Percentiles rank a stretch among this genome's conserved stretches.
Conservation (phyloP, 92 coral and sea anemone species). For the Zoanthus sansibaricus region DNA sequence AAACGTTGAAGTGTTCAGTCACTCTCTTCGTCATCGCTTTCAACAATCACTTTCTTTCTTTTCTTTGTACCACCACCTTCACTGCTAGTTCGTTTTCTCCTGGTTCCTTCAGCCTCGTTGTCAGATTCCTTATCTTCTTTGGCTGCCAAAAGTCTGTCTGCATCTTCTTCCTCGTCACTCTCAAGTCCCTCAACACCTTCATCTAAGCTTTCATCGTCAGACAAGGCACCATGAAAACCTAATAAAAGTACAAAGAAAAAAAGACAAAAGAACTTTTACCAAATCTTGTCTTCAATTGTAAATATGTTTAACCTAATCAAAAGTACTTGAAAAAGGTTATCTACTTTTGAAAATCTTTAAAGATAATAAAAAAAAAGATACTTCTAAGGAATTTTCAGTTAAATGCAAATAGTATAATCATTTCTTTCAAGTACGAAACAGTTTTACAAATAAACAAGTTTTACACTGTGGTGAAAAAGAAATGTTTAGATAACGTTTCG, state of each 20-base stretch:
- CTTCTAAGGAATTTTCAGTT: too few relatives aligned
- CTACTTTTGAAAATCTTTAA: too few relatives aligned
- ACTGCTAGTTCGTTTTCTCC: slow-evolving; percentile 72
- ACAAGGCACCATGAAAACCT: slow-evolving; percentile 75
- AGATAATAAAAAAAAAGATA: too few relatives aligned
- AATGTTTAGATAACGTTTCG: too few relatives aligned
- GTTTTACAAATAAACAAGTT: too few relatives aligned
- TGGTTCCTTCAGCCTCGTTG: slow-evolving; percentile 56
- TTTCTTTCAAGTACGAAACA: too few relatives aligned
- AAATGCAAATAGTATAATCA: too few relatives aligned
- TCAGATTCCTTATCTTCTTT: slow-evolving; percentile 80
- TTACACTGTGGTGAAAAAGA: too few relatives aligned
- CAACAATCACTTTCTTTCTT: slow-evolving; percentile 89
- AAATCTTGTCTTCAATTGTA: too few relatives aligned
- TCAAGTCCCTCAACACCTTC: slow-evolving; percentile 86
- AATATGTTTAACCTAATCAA: too few relatives aligned
- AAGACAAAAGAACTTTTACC: too few relatives aligned
- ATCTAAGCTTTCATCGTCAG: slow-evolving; percentile 83
- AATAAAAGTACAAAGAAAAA: background rate
- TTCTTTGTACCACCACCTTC: slow-evolving; percentile 80
- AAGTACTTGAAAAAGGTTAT: too few relatives aligned
- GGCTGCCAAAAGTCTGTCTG: slow-evolving; percentile 81
- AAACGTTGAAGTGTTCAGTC: slow-evolving; percentile 54
- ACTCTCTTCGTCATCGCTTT: slow-evolving; percentile 97
- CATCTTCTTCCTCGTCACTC: slow-evolving; percentile 91